Evolutionary conservation across 2,113 vertebrate genomes (phyloP), one percentile per base, ranked within the genome.

Genomic region (Tiliqua scincoides): DNA sequence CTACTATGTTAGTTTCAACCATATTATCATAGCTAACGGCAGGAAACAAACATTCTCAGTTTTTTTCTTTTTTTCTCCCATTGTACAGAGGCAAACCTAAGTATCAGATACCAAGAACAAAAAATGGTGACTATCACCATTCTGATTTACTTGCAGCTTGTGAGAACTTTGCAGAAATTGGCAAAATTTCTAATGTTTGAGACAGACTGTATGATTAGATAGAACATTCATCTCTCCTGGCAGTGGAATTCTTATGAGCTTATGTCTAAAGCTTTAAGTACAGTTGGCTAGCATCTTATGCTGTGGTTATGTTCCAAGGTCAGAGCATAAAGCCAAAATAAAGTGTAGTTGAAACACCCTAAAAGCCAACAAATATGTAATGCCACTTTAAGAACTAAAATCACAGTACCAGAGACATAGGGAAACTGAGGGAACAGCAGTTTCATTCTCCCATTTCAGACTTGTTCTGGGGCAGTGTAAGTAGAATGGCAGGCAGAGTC

Each of bases 41-140:
- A 63, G 40, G 52, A 1, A 35, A 18, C n/a, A 78, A 59, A 23
- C 18, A 35, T 52, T 59, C 79, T 90, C 83, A 93, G 5, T 82
- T 78, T 84, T 86, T 87, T 89, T 84, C 68, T 79, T 90, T 40
- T 72, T 59, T 61, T 70, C 43, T 90, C 4, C 8, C 20, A 71
- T 71, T 32, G 4, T 71, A 35, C 35, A 71, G n/a, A 35, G 4
- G n/a, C 68, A 48, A 23, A 52, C 12, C 23, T 62, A n/a, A n/a
- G 1, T 30, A 54, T 6, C 25, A 75, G 48, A 30, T 54, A 1
- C 27, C 15, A 35, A 12, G 35, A 20, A 6, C 35, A 62, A 62
- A 17, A 20, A 40, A 23, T 30, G 30, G 32, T 76, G 15, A 4
- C 25, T 32, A 7, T 32, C 14, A 32, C 6, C 1, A 68, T 11